Evolutionary conservation across 2,888 invertebrate species (phyloP), one percentile per base, ranked within the genome.

Genomic region (Cerceris rybyensis): DNA sequence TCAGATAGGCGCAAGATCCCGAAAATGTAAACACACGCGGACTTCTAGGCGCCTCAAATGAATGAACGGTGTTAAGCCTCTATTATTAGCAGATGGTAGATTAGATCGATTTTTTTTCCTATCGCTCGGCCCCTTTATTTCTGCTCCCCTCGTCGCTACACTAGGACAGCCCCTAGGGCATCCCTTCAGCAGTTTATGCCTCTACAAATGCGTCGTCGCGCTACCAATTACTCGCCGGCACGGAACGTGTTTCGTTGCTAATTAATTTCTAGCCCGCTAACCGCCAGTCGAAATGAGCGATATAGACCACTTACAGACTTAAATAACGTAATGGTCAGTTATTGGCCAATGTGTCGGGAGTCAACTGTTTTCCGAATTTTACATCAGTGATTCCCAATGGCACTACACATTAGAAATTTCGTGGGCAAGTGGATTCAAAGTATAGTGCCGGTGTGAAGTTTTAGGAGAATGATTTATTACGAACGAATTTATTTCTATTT

Each of bases 71-170:
- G 86, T 88, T 89, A 88, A 90, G 87, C 90, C 88, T 88, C 90
- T 89, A 88, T 91, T 91, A 91, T 91, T 91, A 91, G 90, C 90
- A 90, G 90, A 91, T 90, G 90, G 88, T 87, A 90, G 90, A 91
- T 91, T 91, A 89, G 89, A 91, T 91, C 90, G 91, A 91, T 91
- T 63, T 60, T 66, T 90, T 91, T 90, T 88, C 69, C 67, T 78
- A 70, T 81, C 79, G 72, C 46, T 58, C 65, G 46, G 63, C 61
- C 76, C 70, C 72, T 61, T 78, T 71, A 57, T 75, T 67, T 69
- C 70, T 71, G 60, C 63, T 42, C 73, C 80, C 79, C 80, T 81
- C 81, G 75, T 57, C 57, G 66, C 61, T 75, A 70, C 80, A 80
- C 81, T 77, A 77, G 70, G 70, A 63, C 73, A 70, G 59, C 72